These are phyloP conservation scores for Lochmaea capreae DNA, from an alignment of 2,888 invertebrate genomes.

Conservation along the genomic window DNA sequence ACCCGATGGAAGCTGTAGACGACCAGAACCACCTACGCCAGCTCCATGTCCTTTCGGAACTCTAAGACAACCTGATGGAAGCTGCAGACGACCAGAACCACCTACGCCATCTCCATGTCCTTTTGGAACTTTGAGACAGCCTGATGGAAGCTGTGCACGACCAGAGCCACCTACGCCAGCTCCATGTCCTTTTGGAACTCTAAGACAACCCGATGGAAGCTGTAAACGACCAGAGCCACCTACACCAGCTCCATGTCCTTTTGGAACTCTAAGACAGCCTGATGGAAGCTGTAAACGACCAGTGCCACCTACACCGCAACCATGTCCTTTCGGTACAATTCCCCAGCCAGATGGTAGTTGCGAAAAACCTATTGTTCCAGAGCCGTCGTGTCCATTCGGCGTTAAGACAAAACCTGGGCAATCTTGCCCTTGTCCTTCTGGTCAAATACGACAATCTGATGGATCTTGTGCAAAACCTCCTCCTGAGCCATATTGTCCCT, in stretches of 20 bases:
- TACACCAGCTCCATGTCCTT: constrained; percentile 38
- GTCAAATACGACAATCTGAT: constrained; percentile 28
- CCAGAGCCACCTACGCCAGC: constrained; percentile 16
- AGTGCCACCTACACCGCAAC: constrained; percentile 25
- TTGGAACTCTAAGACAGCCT: constrained; percentile 39
- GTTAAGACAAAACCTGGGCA: constrained; percentile 27
- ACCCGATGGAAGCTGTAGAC: constrained; percentile 32
- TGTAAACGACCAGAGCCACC: constrained; percentile 27
- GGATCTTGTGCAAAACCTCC: constrained; percentile 31
- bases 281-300: constrained; percentile 38
- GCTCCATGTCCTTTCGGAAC: constrained; percentile 41
- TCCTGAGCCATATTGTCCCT: constrained; percentile 23
- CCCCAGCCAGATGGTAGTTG: constrained; percentile 35
- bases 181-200: constrained; percentile 34
- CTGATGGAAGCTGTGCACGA: constrained; percentile 39
- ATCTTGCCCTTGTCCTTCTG: constrained; percentile 43
- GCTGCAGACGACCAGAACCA: constrained; percentile 27
- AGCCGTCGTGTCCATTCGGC: constrained; percentile 31
- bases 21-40: constrained; percentile 32
- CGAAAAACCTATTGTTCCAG: constrained; percentile 15
- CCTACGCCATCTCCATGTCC: constrained; percentile 22
- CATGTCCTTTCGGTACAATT: constrained; percentile 40
- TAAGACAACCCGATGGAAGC: constrained; percentile 34
- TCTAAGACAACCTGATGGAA: constrained; percentile 20
- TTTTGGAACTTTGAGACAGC: constrained; percentile 19